Evolutionary conservation across 2,888 invertebrate species (phyloP), one percentile per base, ranked within the genome.

Genomic region (Xiphydria camelus): DNA sequence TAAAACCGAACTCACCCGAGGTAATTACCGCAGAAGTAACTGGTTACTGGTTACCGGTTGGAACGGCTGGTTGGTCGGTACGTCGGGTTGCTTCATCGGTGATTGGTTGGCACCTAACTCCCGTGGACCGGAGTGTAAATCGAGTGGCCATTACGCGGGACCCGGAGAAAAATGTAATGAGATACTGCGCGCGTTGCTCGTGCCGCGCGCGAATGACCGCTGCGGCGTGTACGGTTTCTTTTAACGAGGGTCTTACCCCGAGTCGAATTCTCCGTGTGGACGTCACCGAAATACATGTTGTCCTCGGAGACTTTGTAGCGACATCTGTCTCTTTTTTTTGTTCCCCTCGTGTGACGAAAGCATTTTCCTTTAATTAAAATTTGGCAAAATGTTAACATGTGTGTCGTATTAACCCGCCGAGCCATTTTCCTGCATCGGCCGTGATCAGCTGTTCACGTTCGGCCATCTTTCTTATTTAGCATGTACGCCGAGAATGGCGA

Each of bases 1-100:
- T 67, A 67, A 67, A 67, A 67, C 64, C 64, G 54, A 63, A 64
- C 59, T 60, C 67, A 53, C 60, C 54, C 62, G 56, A 62, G 53
- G 64, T 67, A 67, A 67, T 67, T 67, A 67, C 67, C 58, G 58
- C 59, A 58, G 55, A 57, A 62, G 62, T 63, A 60, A 64, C 62
- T 55, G 63, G 57, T 66, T 55, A 59, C 42, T 17, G 34, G 32
- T 33, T 19, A 32, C 40, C 15, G 31, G 22, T 31, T 26, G 29
- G 36, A 29, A 36, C 17, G 32, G 49, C 43, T 47, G 47, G 50
- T 53, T 53, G 53, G 47, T 41, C 48, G 51, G 48, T 49, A 40
- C 39, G 51, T 22, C 44, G 26, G 46, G 61, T 60, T 29, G 29
- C 14, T 34, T 55, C 59, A 53, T 61, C 55, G 61, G 53, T 57